Percentiles rank a stretch among this genome's conserved stretches.
These are phyloP conservation scores for Oreotrochilus melanogaster DNA, from an alignment of 2,113 vertebrate species.

Conservation along the genomic window DNA sequence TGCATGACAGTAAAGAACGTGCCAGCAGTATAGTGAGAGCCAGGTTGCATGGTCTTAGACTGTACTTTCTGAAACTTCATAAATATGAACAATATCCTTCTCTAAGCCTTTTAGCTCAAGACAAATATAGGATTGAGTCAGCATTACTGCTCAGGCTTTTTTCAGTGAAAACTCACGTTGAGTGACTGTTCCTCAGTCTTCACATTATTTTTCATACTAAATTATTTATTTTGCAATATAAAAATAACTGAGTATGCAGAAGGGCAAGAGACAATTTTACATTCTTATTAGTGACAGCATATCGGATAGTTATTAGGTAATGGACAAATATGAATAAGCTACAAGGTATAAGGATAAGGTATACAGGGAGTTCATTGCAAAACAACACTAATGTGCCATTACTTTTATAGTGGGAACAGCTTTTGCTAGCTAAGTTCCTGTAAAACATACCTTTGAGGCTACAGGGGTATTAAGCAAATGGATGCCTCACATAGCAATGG, in stretches of 20 bases:
- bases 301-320: constrained; percentile 11
- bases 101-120: neutral
- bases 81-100: neutral
- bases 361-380: neutral
- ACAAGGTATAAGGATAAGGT: neutral
- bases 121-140: neutral
- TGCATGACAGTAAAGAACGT: neutral
- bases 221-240: constrained; percentile 17
- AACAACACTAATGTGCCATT: constrained; percentile 29
- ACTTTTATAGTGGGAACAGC: neutral
- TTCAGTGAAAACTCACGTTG: neutral
- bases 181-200: neutral
- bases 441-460: constrained; percentile 17
- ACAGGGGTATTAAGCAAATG: neutral
- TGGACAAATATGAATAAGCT: neutral
- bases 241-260: neutral
- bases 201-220: neutral
- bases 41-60: neutral
- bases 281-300: neutral
- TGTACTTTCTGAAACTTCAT: neutral
- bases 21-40: fast-evolving
- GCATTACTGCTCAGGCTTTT: neutral
- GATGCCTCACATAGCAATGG: neutral
- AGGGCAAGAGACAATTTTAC: neutral
- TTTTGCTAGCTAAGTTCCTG: constrained; percentile 30